Conservation (phyloP, 2,888 invertebrate species). For the Acheta domesticus region DNA sequence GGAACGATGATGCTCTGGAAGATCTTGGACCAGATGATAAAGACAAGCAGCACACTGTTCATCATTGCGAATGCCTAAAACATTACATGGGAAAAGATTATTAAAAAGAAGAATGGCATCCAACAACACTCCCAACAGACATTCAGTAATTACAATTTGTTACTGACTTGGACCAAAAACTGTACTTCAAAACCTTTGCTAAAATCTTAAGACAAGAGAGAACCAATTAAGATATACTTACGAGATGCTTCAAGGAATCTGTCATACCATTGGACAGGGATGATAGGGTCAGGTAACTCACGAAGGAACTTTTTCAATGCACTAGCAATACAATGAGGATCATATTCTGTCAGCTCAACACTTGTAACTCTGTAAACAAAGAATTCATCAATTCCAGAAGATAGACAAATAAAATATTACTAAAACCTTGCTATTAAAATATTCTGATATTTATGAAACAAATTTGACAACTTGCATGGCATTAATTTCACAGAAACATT, state of each 20-base stretch:
- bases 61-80: conserved; percentile 51
- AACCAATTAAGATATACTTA: conserved; percentile 39
- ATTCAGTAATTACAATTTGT: too few species aligned
- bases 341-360: conserved; percentile 51
- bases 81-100: neutral
- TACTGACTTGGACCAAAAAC: too few species aligned
- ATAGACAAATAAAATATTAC: neutral
- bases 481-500: too few species aligned
- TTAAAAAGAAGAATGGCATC: too few species aligned
- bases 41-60: conserved; percentile 57
- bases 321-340: conserved; percentile 56
- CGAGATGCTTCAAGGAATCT: conserved; percentile 60
- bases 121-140: too few species aligned
- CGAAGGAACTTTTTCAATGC: conserved; percentile 68
- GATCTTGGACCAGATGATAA: conserved; percentile 55
- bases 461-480: too few species aligned
- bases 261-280: conserved; percentile 71
- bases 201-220: too few species aligned
- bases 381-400: neutral
- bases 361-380: conserved; percentile 41
- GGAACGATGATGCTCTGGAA: conserved; percentile 62
- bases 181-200: too few species aligned
- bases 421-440: neutral
- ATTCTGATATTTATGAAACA: neutral
- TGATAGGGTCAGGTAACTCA: conserved; percentile 71